Evolutionary conservation across 1,140 invertebrate species (phyloP).

Genomic region (Sesamia nonagrioides): DNA sequence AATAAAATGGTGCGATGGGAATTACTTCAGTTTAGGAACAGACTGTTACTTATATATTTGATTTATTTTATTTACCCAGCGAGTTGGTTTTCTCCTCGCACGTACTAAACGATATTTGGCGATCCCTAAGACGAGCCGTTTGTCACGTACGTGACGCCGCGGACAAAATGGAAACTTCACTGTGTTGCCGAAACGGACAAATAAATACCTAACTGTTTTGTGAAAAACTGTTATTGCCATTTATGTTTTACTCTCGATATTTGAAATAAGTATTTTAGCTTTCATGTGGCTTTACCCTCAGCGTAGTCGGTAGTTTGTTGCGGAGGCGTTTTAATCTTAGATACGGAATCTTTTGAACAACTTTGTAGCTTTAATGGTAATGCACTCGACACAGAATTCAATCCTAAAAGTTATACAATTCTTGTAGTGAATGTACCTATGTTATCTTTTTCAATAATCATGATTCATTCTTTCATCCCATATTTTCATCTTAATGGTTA

Average conservation of each 20-base stretch:
- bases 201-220: conserved; percentile 83
- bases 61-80: conserved; percentile 86
- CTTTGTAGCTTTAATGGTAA: conserved; percentile 33
- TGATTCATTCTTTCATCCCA: conserved; percentile 6
- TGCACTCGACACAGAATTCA: conserved; percentile 35
- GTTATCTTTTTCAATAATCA: conserved; percentile 16
- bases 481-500: too few relatives aligned
- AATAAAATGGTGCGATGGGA: conserved; percentile 63
- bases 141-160: conserved; percentile 85
- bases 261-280: conserved; percentile 15
- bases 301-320: conserved; percentile 5
- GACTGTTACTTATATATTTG: conserved; percentile 84
- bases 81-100: conserved; percentile 84
- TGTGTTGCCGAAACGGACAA: conserved; percentile 79
- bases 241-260: conserved; percentile 47
- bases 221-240: conserved; percentile 66
- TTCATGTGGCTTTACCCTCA: background rate
- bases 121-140: conserved; percentile 86
- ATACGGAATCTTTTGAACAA: conserved; percentile 5
- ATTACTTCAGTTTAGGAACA: conserved; percentile 81
- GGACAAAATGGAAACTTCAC: conserved; percentile 84
- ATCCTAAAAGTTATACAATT: conserved; percentile 30
- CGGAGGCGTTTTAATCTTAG: conserved; percentile 15
- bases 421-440: conserved; percentile 25
- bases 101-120: conserved; percentile 88